Percentiles rank a stretch among this genome's conserved stretches.
Conservation (phyloP, 2,888 invertebrate genomes). For the Philereme vetulata region DNA sequence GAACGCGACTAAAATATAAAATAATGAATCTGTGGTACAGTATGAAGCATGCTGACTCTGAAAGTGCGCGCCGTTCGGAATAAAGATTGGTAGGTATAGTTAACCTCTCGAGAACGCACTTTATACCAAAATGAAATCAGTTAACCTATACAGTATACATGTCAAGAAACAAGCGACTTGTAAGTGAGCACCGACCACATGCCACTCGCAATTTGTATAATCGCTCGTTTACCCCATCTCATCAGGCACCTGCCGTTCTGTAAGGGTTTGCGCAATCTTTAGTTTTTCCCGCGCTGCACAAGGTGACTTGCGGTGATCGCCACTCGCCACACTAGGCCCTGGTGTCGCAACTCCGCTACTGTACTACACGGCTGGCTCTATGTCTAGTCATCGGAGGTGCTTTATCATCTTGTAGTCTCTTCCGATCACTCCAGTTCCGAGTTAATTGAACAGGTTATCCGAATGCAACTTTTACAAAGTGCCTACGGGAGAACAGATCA, state of each 20-base stretch:
- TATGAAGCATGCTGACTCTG: too few relatives aligned
- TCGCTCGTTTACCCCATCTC: slow-evolving; percentile 27
- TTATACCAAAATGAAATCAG: background rate
- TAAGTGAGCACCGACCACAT: slow-evolving; percentile 7
- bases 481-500: slow-evolving; percentile 13
- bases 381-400: background rate
- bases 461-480: background rate
- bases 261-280: slow-evolving; percentile 33
- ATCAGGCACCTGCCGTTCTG: slow-evolving; percentile 14
- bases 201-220: slow-evolving; percentile 22
- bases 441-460: background rate
- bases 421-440: too few relatives aligned
- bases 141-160: background rate
- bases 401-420: too few relatives aligned
- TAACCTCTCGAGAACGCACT: too few relatives aligned
- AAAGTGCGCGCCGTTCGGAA: too few relatives aligned
- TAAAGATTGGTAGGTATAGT: too few relatives aligned
- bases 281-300: slow-evolving; percentile 31
- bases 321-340: slow-evolving; percentile 4
- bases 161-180: slow-evolving; percentile 2
- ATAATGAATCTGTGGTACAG: too few relatives aligned
- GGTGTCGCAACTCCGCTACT: slow-evolving; percentile 28
- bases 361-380: too few relatives aligned
- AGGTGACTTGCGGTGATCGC: slow-evolving; percentile 40
- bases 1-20: too few relatives aligned